Conservation (phyloP, 2,113 vertebrate genomes). For the Asarcornis scutulata region DNA sequence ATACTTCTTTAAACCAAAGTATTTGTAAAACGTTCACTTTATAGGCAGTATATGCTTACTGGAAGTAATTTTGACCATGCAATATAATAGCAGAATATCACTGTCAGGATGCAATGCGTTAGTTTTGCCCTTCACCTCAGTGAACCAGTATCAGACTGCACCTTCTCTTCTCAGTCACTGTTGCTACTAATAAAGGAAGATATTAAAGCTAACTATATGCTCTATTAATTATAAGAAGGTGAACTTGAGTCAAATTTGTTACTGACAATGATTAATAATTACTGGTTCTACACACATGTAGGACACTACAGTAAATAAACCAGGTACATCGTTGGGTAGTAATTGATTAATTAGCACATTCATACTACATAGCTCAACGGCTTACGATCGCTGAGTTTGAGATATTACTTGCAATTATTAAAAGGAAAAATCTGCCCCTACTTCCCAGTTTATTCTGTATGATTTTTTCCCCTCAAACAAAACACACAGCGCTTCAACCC, state of each 20-base stretch:
- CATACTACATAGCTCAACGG: conserved; percentile 58
- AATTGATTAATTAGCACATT: conserved; percentile 78
- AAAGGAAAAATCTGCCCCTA: conserved; percentile 41
- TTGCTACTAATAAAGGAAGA: conserved; percentile 39
- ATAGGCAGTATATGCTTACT: neutral
- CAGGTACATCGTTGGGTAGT: conserved; percentile 49
- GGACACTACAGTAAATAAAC: conserved; percentile 67
- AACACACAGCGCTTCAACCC: conserved; percentile 58
- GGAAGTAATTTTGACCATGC: neutral
- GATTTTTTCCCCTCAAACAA: neutral
- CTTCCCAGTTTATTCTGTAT: conserved; percentile 54
- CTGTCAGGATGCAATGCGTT: neutral
- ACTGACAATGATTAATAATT: conserved; percentile 75
- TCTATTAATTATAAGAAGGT: conserved; percentile 74
- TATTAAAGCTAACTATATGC: conserved; percentile 56
- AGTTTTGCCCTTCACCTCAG: neutral
- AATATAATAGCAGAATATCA: neutral
- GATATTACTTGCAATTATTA: conserved; percentile 68
- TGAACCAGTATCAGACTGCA: neutral
- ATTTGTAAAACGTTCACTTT: neutral
- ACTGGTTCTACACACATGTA: conserved; percentile 53
- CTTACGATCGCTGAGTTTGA: conserved; percentile 71
- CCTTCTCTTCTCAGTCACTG: neutral
- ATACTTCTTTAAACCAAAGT: neutral
- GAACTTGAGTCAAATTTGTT: conserved; percentile 71